phyloP scores from a whole-genome alignment of 2,797 vertebrate species.

The Bradypodion ventrale region DNA sequence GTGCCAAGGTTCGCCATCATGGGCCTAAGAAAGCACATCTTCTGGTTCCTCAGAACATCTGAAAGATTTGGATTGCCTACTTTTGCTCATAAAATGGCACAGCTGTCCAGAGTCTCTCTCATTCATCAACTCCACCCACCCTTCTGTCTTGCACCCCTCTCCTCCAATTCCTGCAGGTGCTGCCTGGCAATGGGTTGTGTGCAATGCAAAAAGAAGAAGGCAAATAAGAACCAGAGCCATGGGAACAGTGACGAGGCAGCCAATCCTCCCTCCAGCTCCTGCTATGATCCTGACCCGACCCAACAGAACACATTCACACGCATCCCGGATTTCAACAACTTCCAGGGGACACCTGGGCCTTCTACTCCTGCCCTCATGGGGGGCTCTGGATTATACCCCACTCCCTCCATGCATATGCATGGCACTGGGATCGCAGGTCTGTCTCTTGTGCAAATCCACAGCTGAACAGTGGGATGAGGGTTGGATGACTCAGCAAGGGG shows the following conservation, averaged over 20 bases:
- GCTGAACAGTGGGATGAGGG: not conserved
- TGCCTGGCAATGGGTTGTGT: constrained; percentile 88
- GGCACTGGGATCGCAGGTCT: constrained; percentile 65
- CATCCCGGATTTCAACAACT: constrained; percentile 81
- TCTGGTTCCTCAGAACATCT: not conserved
- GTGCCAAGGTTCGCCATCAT: too few species aligned
- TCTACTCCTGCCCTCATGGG: constrained; percentile 26
- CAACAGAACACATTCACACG: constrained; percentile 67
- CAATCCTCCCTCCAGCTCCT: constrained; percentile 8
- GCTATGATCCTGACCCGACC: constrained; percentile 72
- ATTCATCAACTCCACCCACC: not conserved
- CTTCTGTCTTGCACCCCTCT: not conserved
- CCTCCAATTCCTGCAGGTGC: constrained; percentile 31
- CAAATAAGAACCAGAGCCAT: constrained; percentile 62
- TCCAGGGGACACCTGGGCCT: constrained; percentile 65
- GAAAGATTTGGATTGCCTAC: not conserved
- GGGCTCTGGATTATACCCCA: constrained; percentile 8
- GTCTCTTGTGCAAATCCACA: constrained; percentile 3
- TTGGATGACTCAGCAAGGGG: not conserved
- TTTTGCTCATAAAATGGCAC: not conserved
- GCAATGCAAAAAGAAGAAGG: constrained; percentile 89
- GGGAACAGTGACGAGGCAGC: not conserved
- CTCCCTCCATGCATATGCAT: constrained; percentile 53
- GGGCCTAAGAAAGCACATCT: too few species aligned
- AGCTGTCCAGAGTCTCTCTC: too few species aligned